phyloP scores from a whole-genome alignment of 2,888 invertebrate genomes.

The Diaperis boleti region DNA sequence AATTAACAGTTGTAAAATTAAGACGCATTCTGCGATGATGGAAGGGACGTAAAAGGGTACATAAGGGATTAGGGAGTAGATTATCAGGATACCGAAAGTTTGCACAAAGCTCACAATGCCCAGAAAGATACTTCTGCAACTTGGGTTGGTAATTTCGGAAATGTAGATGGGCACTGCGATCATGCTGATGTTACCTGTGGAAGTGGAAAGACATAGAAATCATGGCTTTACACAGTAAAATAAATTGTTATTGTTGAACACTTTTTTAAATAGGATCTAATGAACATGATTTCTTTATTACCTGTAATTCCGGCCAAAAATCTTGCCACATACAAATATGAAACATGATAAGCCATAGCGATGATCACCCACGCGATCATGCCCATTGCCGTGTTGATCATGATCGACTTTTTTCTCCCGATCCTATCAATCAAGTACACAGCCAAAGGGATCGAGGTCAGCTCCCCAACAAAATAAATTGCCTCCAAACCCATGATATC shows the following conservation, averaged over 20 bases:
- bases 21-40: constrained; percentile 56
- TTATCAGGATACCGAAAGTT: constrained; percentile 60
- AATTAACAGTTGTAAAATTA: constrained; percentile 55
- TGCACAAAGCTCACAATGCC: constrained; percentile 62
- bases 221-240: too few relatives aligned
- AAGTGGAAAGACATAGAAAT: too few relatives aligned
- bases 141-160: constrained; percentile 62
- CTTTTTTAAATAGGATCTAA: too few relatives aligned
- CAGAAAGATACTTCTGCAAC: constrained; percentile 60
- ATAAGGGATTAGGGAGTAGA: constrained; percentile 57
- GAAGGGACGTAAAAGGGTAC: constrained; percentile 59
- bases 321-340: constrained; percentile 57
- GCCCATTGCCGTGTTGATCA: constrained; percentile 56
- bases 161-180: constrained; percentile 64
- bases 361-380: constrained; percentile 61
- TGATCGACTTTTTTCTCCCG: constrained; percentile 58
- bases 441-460: constrained; percentile 57
- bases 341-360: constrained; percentile 52
- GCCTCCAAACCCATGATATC: constrained; percentile 55
- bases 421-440: constrained; percentile 57
- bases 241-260: too few relatives aligned
- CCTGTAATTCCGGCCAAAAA: constrained; percentile 60
- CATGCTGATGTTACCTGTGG: constrained; percentile 61
- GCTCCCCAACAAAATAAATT: constrained; percentile 53
- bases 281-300: too few relatives aligned